Percentiles rank a stretch among this genome's conserved stretches.
Conservation (phyloP, 2,113 vertebrate genomes). For the Corynorhinus townsendii region DNA sequence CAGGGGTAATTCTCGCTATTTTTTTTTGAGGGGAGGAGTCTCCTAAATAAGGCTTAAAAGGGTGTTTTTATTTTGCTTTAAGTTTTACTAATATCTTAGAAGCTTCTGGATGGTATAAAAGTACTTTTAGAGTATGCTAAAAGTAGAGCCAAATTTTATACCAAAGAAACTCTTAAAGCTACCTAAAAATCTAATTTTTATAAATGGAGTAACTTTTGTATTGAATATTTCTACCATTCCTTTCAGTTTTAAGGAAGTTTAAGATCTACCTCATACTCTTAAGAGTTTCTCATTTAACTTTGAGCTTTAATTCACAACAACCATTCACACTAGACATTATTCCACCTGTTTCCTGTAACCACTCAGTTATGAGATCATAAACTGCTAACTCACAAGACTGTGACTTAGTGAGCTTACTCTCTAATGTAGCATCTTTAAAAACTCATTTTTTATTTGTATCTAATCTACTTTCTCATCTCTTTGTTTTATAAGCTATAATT, state of each 20-base stretch:
- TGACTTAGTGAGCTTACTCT: background rate
- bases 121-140: background rate
- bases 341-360: background rate
- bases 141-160: background rate
- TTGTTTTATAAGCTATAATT: conserved; percentile 5
- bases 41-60: background rate
- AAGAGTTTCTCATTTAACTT: background rate
- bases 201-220: conserved; percentile 1
- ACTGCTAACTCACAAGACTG: background rate
- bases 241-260: background rate
- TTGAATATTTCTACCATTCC: background rate
- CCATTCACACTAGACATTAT: background rate
- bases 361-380: background rate
- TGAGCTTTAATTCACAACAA: background rate
- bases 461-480: background rate
- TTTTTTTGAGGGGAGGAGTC: background rate
- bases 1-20: background rate
- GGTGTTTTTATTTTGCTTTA: conserved; percentile 6
- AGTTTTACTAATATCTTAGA: conserved; percentile 9
- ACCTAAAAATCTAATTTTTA: background rate
- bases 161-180: background rate
- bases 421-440: background rate
- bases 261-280: background rate
- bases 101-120: conserved; percentile 10
- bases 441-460: background rate